Percentiles rank a stretch among this genome's conserved stretches.
Evolutionary conservation across 2,888 invertebrate genomes (phyloP).

Genomic region (Apoda limacodes): DNA sequence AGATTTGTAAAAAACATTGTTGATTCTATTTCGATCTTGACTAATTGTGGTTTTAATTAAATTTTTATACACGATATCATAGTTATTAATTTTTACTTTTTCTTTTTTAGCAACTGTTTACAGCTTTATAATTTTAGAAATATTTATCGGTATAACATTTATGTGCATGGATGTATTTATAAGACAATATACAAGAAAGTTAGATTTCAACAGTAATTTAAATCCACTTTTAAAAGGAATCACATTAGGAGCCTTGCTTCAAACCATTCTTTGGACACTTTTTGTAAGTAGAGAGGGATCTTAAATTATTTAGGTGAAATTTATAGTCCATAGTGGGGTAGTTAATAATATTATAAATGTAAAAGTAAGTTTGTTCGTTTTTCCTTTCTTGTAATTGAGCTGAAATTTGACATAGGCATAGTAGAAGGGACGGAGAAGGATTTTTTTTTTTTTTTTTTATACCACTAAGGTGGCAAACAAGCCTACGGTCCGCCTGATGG

Average conservation of each 20-base stretch:
- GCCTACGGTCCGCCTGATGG: no score
- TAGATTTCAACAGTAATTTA: constrained; percentile 31
- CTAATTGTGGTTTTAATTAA: constrained; percentile 4
- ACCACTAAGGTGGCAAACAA: no score
- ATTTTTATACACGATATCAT: constrained; percentile 2
- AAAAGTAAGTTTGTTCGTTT: no score
- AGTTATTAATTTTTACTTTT: constrained; percentile 11
- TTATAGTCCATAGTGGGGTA: no score
- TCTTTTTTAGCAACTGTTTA: constrained; percentile 35
- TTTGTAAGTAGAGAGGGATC: constrained; percentile 41
- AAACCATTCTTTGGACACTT: constrained; percentile 33
- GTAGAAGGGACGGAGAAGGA: no score
- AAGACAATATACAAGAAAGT: constrained; percentile 40
- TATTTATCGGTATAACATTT: constrained; percentile 38
- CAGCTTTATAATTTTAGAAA: constrained; percentile 33
- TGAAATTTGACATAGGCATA: no score
- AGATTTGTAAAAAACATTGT: no score
- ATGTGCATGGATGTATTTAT: constrained; percentile 52
- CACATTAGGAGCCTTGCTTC: constrained; percentile 35
- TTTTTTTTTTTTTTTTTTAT: no score
- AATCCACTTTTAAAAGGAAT: constrained; percentile 45
- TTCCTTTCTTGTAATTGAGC: no score
- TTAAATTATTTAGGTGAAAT: no score
- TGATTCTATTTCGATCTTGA: constrained; percentile 3
- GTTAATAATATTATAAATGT: no score